phyloP scores from a whole-genome alignment of 1,140 invertebrate genomes.

The Brachionus asplanchnoidis region DNA sequence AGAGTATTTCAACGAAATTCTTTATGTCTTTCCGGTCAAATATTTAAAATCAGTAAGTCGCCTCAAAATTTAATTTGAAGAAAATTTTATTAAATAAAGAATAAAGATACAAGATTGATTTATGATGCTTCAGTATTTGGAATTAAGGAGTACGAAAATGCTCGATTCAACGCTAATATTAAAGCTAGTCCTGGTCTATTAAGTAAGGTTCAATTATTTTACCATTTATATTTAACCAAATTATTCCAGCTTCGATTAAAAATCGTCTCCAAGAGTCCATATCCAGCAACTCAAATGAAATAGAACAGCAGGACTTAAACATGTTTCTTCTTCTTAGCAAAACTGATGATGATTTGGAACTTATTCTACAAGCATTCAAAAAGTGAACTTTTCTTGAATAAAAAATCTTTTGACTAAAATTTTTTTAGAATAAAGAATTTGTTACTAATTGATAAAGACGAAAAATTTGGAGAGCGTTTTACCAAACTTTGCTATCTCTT shows the following conservation, averaged over 20 bases:
- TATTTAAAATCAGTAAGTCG: neutral
- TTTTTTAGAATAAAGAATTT: neutral
- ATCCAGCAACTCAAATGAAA: neutral
- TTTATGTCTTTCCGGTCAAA: neutral
- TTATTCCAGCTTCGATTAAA: neutral
- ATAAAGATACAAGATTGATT: neutral
- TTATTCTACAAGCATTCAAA: neutral
- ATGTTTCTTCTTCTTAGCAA: neutral
- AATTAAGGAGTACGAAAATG: neutral
- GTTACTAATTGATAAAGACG: neutral
- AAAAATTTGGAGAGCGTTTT: slow-evolving; percentile 7
- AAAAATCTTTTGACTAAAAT: neutral
- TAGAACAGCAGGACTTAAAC: neutral
- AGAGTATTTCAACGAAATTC: neutral
- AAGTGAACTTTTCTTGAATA: neutral
- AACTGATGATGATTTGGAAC: neutral
- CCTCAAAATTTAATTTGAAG: neutral
- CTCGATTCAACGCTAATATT: neutral
- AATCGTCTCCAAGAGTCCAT: neutral
- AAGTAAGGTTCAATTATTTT: neutral
- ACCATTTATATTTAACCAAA: too few species aligned
- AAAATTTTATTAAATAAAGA: neutral
- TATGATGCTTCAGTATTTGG: slow-evolving; percentile 22
- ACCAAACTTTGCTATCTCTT: neutral
- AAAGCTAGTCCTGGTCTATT: neutral